Base-by-base conservation (phyloP, 35 echinoderm and acorn worm genomes). In the Apostichopus japonicus region DNA sequence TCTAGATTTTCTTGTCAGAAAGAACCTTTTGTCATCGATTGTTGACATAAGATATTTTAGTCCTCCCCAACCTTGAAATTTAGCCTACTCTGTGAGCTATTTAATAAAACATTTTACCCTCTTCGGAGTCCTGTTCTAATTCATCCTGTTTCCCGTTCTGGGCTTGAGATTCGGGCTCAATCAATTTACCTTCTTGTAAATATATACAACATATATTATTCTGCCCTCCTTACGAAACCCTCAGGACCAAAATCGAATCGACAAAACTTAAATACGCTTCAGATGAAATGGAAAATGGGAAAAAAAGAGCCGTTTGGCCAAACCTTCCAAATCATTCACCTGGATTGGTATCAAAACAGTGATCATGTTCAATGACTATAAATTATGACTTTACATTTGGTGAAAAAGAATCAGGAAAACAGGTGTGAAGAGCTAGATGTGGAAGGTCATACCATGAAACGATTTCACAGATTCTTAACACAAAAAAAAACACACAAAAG, bases 371-470 rank as follows among this genome's bases (percentile, higher is more conserved):
- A 67, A 67, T 67, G 63, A 9, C 11, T 67, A 9, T 67, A 67
- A 67, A 67, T 67, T 15, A 67, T 67, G 63, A 67, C 6, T 15
- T 44, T 19, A 67, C 77, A 13, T 13, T 17, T 79, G 77, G 22
- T 79, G 22, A 79, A 23, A 23, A 79, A 79, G 14, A 79, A 19
- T 79, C 22, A 79, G 77, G 11, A 78, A 23, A 79, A 44, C 33
- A 79, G 77, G 77, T 79, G 77, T 79, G 77, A 79, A 79, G 5
- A 79, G 14, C 77, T 79, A 19, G 77, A 79, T 79, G 14, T 79
- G 77, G 22, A 79, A 79, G 77, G 77, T 23, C 77, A 44, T 79
- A 79, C 77, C 22, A 22, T 44, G 77, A 23, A 79, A 79, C 22
- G 77, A 79, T 23, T 79, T 33, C 19, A 79, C 77, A 79, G 77